Evolutionary conservation across 1,140 invertebrate genomes (phyloP).

Genomic region (Heliconius hermathena): DNA sequence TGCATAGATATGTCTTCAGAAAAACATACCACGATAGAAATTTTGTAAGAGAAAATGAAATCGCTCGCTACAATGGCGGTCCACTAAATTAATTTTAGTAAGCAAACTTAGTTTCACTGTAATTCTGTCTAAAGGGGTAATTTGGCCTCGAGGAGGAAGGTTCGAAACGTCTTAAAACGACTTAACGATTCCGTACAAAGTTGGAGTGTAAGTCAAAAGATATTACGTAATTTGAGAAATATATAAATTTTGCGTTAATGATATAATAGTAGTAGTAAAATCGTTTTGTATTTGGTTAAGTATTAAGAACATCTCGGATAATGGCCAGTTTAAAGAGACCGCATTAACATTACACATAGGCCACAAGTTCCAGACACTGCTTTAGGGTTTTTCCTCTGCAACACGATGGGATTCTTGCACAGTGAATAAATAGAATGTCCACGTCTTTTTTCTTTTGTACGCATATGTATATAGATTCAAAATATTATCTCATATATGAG

Average conservation of each 20-base stretch:
- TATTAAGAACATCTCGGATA: too few relatives aligned
- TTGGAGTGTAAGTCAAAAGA: slow-evolving; percentile 26
- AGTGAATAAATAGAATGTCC: too few relatives aligned
- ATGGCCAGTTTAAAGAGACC: too few relatives aligned
- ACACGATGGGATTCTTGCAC: too few relatives aligned
- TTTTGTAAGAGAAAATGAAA: slow-evolving; percentile 38
- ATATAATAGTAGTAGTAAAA: background rate
- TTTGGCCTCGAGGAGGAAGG: slow-evolving; percentile 42
- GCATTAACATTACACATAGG: too few relatives aligned
- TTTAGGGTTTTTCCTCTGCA: too few relatives aligned
- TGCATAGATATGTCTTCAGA: background rate
- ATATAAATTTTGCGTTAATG: background rate
- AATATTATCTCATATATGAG: too few relatives aligned
- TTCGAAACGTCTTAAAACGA: slow-evolving; percentile 45
- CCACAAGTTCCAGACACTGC: too few relatives aligned
- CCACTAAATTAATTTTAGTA: slow-evolving; percentile 53
- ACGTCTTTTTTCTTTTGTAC: too few relatives aligned
- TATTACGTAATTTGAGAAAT: background rate
- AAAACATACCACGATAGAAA: background rate
- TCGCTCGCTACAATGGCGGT: slow-evolving; percentile 43
- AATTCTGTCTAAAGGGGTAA: slow-evolving; percentile 46
- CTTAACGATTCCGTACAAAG: slow-evolving; percentile 44
- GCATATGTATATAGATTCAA: too few relatives aligned
- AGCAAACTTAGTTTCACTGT: slow-evolving; percentile 50
- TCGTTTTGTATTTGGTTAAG: background rate